Conservation (phyloP, 2,888 invertebrate species). For the Aphodius granarius region DNA sequence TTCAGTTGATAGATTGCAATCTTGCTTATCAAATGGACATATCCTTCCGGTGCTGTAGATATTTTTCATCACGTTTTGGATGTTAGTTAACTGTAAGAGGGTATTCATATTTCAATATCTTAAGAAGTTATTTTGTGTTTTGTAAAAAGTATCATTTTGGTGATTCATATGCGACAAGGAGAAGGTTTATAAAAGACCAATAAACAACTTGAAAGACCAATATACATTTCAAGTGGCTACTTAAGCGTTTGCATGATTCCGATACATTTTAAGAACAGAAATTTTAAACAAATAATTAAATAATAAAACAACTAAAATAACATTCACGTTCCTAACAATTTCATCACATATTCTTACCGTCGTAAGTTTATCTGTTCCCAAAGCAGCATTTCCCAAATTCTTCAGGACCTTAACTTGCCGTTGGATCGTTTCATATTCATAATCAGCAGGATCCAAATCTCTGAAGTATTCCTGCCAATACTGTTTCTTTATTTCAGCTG, state of each 20-base stretch:
- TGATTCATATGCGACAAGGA: no score
- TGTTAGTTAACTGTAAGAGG: slow-evolving; percentile 37
- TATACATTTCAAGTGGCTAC: background rate
- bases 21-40: slow-evolving; percentile 49
- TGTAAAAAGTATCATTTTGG: no score
- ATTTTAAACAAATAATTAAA: no score
- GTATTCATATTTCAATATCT: no score
- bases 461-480: slow-evolving; percentile 50
- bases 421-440: slow-evolving; percentile 48
- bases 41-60: slow-evolving; percentile 55
- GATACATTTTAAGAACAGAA: background rate
- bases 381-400: slow-evolving; percentile 53
- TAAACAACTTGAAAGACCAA: no score
- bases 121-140: no score
- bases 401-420: slow-evolving; percentile 53
- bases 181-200: no score
- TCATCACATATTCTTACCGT: slow-evolving; percentile 45
- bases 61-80: slow-evolving; percentile 38
- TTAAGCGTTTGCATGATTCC: background rate
- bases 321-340: no score
- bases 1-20: slow-evolving; percentile 44
- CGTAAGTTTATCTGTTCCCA: slow-evolving; percentile 47
- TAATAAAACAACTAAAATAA: no score
- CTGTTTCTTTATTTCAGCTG: slow-evolving; percentile 48
- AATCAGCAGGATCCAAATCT: slow-evolving; percentile 46